Evolutionary conservation across 1,140 invertebrate genomes (phyloP).

Genomic region (Cyphomyrmex costatus): DNA sequence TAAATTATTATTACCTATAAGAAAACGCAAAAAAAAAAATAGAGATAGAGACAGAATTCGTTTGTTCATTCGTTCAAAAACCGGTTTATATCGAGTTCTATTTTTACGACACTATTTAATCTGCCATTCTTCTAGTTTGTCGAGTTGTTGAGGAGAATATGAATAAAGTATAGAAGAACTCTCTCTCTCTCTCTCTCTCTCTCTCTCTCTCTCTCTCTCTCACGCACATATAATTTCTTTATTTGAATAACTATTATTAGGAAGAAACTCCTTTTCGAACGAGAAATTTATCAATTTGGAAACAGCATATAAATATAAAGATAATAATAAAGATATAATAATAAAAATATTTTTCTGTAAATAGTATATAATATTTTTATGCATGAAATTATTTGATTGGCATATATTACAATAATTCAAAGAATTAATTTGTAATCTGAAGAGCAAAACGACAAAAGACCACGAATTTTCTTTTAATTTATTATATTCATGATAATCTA

Average conservation of each 20-base stretch:
- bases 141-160: background rate
- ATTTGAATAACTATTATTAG: background rate
- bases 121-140: conserved; percentile 38
- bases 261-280: background rate
- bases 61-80: conserved; percentile 34
- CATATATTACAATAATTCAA: background rate
- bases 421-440: background rate
- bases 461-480: background rate
- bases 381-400: background rate
- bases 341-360: background rate
- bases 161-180: background rate
- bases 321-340: background rate
- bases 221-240: conserved; percentile 3
- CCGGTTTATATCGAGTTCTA: conserved; percentile 63
- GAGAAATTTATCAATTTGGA: background rate
- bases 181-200: too few relatives aligned
- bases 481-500: background rate
- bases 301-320: background rate
- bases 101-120: conserved; percentile 28
- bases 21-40: background rate
- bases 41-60: background rate
- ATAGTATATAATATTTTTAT: background rate
- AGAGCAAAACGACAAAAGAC: background rate
- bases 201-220: too few relatives aligned
- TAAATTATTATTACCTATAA: background rate